Base-by-base conservation (phyloP, 2,797 vertebrate species). In the Characodon lateralis region DNA sequence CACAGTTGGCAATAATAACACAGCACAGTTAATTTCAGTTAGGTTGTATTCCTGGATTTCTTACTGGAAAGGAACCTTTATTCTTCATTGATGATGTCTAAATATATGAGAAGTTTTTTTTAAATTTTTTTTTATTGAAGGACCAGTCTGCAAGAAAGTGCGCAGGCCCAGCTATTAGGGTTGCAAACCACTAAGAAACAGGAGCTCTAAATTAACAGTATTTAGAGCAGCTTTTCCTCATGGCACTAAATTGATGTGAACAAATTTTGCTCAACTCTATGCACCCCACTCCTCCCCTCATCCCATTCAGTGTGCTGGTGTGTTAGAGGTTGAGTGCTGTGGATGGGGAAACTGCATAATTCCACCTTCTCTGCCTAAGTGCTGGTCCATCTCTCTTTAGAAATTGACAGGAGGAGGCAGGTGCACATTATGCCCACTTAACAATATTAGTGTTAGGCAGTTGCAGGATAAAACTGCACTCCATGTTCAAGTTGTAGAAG, bases 351-450 rank as follows among this genome's bases (percentile, higher is more conserved):
- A 70, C 80, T 26, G 56, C 55, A 74, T 46, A 51, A 75, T 76
- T 79, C 81, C 68, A 73, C 83, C 83, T 79, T 76, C 78, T 80
- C 72, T 78, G 81, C 41, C 56, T 77, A 68, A 85, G 70, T 76
- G 78, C 73, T 74, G 79, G 78, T 79, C 43, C 72, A 86, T 79
- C 76, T 70, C 74, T 78, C 77, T 85, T 80, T 55, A 68, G 66
- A 78, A 80, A 83, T 46, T 81, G 86, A 83, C 85, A 85, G 73
- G 63, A 83, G 76, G 76, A 78, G 87, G 86, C 86, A 77, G 87
- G 87, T 89, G 85, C 84, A 83, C 81, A 90, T 90, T 83, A 88
- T 83, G 73, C 68, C 81, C 73, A 86, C 79, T 90, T 92, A 91
- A 86, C 85, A 82, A 76, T 82, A 91, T 90, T 89, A 91, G 79